Conservation (phyloP, 1,140 invertebrate genomes). For the Delia radicum region DNA sequence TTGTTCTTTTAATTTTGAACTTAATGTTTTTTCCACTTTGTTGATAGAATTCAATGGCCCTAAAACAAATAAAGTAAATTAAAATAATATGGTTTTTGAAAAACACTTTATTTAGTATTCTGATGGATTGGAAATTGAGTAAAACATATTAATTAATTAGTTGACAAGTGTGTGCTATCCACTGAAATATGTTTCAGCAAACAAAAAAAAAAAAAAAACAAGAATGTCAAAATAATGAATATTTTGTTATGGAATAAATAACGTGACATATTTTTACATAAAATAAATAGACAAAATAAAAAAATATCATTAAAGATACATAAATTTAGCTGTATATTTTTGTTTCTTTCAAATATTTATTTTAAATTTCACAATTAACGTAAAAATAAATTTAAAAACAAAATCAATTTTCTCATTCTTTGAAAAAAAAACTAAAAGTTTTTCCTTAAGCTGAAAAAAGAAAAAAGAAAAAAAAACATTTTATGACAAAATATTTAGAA, state of each 20-base stretch:
- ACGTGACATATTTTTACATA: not conserved
- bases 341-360: not conserved
- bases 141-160: not conserved
- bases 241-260: not conserved
- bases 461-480: not conserved
- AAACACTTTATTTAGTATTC: no score
- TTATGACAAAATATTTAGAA: not conserved
- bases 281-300: not conserved
- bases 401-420: not conserved
- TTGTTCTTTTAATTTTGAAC: constrained; percentile 73
- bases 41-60: constrained; percentile 73
- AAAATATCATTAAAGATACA: not conserved
- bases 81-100: no score
- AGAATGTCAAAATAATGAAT: not conserved
- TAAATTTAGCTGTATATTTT: not conserved
- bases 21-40: constrained; percentile 67
- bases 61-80: no score
- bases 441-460: no score
- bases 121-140: not conserved
- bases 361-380: not conserved
- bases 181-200: no score
- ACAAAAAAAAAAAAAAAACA: no score
- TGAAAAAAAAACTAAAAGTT: not conserved
- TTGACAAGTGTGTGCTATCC: not conserved
- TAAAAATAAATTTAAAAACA: not conserved